These are phyloP conservation scores for Origma solitaria DNA, from an alignment of 2,113 vertebrate genomes.

Conservation along the genomic window DNA sequence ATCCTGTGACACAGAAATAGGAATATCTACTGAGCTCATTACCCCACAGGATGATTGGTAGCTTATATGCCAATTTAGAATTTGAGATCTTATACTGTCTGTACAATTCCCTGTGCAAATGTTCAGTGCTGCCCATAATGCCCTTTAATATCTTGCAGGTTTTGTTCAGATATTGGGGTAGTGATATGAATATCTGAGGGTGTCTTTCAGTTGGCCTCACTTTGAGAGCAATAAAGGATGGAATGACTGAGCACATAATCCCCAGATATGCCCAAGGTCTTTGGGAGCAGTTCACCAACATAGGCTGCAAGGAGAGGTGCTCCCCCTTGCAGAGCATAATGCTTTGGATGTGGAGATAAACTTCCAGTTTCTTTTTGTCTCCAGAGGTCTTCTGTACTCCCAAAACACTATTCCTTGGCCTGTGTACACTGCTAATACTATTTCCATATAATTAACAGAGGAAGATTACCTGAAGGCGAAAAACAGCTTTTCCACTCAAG, in stretches of 20 bases:
- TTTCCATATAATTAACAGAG: neutral
- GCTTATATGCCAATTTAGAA: neutral
- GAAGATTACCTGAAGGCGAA: neutral
- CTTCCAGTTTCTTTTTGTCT: neutral
- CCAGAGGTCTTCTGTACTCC: neutral
- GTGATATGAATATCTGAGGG: neutral
- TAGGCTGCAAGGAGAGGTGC: neutral
- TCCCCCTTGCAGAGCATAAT: neutral
- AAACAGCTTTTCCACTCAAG: neutral
- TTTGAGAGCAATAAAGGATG: neutral
- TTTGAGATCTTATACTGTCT: neutral
- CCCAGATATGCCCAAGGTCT: rapidly evolving
- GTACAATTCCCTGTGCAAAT: neutral
- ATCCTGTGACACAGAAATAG: neutral
- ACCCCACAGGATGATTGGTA: neutral
- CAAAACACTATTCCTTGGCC: neutral
- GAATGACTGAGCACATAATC: rapidly evolving
- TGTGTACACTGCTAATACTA: neutral
- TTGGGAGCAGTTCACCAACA: neutral
- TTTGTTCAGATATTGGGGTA: neutral
- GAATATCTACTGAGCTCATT: neutral
- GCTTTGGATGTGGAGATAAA: neutral
- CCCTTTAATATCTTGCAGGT: neutral
- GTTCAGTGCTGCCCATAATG: neutral
- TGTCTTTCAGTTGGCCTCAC: neutral